These are phyloP conservation scores for Silurus lanzhouensis DNA, from an alignment of 2,797 vertebrate genomes.

Conservation along the genomic window DNA sequence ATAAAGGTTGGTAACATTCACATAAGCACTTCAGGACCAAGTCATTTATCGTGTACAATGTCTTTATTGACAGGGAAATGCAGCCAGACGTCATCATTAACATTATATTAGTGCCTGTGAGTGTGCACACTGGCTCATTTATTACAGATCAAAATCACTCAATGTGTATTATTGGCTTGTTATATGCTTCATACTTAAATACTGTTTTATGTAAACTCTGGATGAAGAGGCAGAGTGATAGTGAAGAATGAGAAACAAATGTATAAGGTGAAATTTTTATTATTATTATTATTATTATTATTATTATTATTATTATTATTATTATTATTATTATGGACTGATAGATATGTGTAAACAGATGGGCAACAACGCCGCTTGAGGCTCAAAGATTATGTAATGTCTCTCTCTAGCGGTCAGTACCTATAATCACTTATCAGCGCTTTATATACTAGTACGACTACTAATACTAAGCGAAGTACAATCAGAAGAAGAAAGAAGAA, in stretches of 20 bases:
- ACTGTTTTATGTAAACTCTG: not conserved
- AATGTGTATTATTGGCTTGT: not conserved
- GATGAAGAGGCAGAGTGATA: not conserved
- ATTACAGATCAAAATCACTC: not conserved
- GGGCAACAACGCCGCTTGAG: not conserved
- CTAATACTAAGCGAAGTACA: too few relatives aligned
- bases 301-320: not conserved
- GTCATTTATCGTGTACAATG: not conserved
- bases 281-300: not conserved
- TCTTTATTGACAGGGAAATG: not conserved
- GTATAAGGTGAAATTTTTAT: not conserved
- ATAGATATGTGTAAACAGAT: not conserved
- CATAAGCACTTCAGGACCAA: not conserved
- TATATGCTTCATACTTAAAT: conserved; percentile 11
- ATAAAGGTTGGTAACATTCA: not conserved
- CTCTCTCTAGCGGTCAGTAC: conserved; percentile 36
- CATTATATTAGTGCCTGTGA: not conserved
- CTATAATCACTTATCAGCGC: too few relatives aligned
- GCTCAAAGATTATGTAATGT: not conserved
- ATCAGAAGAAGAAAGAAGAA: too few relatives aligned
- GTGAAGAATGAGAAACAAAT: not conserved
- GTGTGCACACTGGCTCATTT: conserved; percentile 8
- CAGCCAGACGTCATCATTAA: conserved; percentile 9
- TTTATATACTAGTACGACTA: too few relatives aligned
- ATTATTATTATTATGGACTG: not conserved